phyloP scores from a whole-genome alignment of 2,888 invertebrate species.

The Ellobium chinense region DNA sequence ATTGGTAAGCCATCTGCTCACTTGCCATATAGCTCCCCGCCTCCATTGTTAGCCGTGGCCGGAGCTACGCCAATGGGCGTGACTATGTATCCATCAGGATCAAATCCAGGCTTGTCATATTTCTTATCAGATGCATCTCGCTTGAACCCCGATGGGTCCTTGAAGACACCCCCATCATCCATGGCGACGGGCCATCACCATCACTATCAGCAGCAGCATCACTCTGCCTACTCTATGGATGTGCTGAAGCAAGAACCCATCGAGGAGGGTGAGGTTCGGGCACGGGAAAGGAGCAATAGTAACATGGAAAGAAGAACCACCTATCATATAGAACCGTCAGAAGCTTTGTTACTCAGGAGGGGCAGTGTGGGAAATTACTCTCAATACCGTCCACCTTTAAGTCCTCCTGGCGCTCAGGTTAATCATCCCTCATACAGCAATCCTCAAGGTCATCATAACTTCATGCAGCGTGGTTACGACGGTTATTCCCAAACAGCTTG shows the following conservation, averaged over 20 bases:
- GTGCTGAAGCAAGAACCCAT: constrained; percentile 31
- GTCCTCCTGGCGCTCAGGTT: constrained; percentile 8
- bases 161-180: neutral
- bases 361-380: constrained; percentile 40
- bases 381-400: constrained; percentile 28
- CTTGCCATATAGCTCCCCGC: constrained; percentile 51
- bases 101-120: constrained; percentile 29
- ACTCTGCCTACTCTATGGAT: constrained; percentile 22
- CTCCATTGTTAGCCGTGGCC: constrained; percentile 51
- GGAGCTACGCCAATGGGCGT: constrained; percentile 47
- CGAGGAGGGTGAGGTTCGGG: constrained; percentile 32
- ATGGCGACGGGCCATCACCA: neutral
- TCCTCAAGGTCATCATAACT: constrained; percentile 14
- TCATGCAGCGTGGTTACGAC: constrained; percentile 34
- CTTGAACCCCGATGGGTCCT: constrained; percentile 6
- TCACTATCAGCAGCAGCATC: constrained; percentile 23
- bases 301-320: constrained; percentile 24
- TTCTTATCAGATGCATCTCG: constrained; percentile 39
- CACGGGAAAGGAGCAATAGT: constrained; percentile 38
- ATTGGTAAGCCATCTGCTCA: neutral
- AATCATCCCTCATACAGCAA: constrained; percentile 1
- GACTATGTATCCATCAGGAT: constrained; percentile 27
- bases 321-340: constrained; percentile 21
- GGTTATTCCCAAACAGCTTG: constrained; percentile 12
- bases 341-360: constrained; percentile 14